Base-by-base conservation (phyloP, 2,797 vertebrate species). In the Lateolabrax maculatus region DNA sequence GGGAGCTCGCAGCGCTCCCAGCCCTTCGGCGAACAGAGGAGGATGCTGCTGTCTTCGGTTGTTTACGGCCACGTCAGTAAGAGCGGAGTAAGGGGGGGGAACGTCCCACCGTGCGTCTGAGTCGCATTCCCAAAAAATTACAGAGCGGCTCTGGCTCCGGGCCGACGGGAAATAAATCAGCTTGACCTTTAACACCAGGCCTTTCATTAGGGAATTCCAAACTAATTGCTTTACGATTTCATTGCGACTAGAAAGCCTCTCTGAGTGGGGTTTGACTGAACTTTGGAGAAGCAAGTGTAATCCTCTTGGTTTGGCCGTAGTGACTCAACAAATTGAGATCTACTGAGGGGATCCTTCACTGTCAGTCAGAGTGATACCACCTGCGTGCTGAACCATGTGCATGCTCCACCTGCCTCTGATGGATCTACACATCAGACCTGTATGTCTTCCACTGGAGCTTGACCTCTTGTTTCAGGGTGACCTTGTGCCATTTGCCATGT, bases 51-150 rank as follows among this genome's bases (percentile, higher is more conserved):
- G 68, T 84, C 75, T 74, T 23, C 39, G 37, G 85, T 84, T 90
- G 86, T 90, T 93, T 92, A 92, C 52, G 77, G 85, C 79, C 43
- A 0, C 86, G 85, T 91, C 77, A 84, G 78, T 51, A 71, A 62
- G 64, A 80, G 29, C 62, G 31, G 51, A 55, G 70, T 63, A 57
- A n/a, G n/a, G n/a, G 37, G n/a, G 39, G 34, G 29, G 44, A 61
- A 31, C 39, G 19, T 60, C 79, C 70, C 46, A 18, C 63, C 13
- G 18, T 71, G 37, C 15, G 75, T 83, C 79, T 88, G 76, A 88
- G 86, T 84, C 36, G 56, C 94, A 94, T 95, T 95, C 94, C 94
- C 93, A 74, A 90, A 91, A 95, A 89, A 95, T 95, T 93, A 95
- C 91, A 95, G 94, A 93, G 93, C 83, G 25, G 68, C 70, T 75